Evolutionary conservation across 2,113 vertebrate genomes (phyloP), one percentile per base, ranked within the genome.

Genomic region (Thymallus thymallus): DNA sequence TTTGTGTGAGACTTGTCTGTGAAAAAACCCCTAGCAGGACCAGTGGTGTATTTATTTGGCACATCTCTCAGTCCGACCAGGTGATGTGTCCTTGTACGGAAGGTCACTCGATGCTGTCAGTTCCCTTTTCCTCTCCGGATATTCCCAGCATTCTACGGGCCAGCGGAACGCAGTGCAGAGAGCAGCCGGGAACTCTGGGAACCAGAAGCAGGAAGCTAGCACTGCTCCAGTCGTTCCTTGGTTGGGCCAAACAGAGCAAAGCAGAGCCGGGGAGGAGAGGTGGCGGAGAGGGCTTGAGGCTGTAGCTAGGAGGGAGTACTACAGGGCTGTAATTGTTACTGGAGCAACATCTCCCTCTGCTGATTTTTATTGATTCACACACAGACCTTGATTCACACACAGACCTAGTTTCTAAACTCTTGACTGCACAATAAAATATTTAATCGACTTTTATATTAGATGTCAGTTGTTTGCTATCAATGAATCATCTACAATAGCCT

Each of bases 91-190:
- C 86, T 81, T 76, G 87, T 79, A 83, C 88, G 91, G 91, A 92
- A 93, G 92, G 90, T 93, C 93, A 93, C 32, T 41, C 72, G 82
- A 88, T 91, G 89, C 90, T 91, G 91, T 91, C 90, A 93, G 89
- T 92, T 93, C 92, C 91, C 81, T 78, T 84, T 93, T 93, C 93
- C 92, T 92, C 78, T 92, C 89, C 92, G 92, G 92, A 93, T 93
- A 90, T 93, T 93, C 92, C 91, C 93, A 92, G 92, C 88, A 92
- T 93, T 92, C 90, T 93, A 75, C 88, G 82, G 35, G 86, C 85
- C 91, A 90, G 86, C 87, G 72, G 72, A 48, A 74, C 73, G 24
- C 62, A 60, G 68, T 22, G 61, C 72, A 78, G 64, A 78, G 56
- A 60, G 56, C n/a, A 87, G 84, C 82, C 88, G 85, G 89, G 91